A percentile compares a stretch with the other conserved stretches of the same genome.
Evolutionary conservation across 2,888 invertebrate genomes (phyloP).

Genomic region (Dynastes tityus): DNA sequence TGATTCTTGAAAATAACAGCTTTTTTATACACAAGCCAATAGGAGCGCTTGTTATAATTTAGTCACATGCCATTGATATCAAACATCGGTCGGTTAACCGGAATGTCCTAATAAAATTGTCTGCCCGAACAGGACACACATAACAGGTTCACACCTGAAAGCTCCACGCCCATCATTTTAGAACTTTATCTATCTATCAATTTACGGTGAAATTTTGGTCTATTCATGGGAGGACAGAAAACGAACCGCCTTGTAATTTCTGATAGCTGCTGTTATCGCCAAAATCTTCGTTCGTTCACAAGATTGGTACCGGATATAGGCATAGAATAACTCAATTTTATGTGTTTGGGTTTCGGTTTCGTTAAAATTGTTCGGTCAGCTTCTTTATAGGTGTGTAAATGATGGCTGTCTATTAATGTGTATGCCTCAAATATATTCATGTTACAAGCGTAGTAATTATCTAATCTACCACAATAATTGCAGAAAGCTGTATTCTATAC

Average conservation of each 20-base stretch:
- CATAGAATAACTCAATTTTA: slow-evolving; percentile 42
- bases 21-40: slow-evolving; percentile 1
- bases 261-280: slow-evolving; percentile 43
- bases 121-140: slow-evolving; percentile 37
- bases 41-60: slow-evolving; percentile 30
- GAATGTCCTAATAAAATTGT: slow-evolving; percentile 46
- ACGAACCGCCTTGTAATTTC: slow-evolving; percentile 42
- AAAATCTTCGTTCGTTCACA: slow-evolving; percentile 43
- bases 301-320: slow-evolving; percentile 36
- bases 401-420: background rate
- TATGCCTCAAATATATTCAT: too few species aligned
- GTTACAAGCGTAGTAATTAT: too few species aligned
- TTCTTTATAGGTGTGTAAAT: background rate
- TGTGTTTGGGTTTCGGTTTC: slow-evolving; percentile 35
- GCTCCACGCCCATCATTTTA: slow-evolving; percentile 44
- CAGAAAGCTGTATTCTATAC: too few species aligned
- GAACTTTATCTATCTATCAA: slow-evolving; percentile 41
- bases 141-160: slow-evolving; percentile 47
- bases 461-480: too few species aligned
- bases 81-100: slow-evolving; percentile 40
- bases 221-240: slow-evolving; percentile 32
- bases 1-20: background rate
- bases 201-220: slow-evolving; percentile 44
- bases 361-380: slow-evolving; percentile 36
- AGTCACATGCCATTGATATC: slow-evolving; percentile 39